These are phyloP conservation scores for Meda fulgida DNA, from an alignment of 2,797 vertebrate species.

Conservation along the genomic window DNA sequence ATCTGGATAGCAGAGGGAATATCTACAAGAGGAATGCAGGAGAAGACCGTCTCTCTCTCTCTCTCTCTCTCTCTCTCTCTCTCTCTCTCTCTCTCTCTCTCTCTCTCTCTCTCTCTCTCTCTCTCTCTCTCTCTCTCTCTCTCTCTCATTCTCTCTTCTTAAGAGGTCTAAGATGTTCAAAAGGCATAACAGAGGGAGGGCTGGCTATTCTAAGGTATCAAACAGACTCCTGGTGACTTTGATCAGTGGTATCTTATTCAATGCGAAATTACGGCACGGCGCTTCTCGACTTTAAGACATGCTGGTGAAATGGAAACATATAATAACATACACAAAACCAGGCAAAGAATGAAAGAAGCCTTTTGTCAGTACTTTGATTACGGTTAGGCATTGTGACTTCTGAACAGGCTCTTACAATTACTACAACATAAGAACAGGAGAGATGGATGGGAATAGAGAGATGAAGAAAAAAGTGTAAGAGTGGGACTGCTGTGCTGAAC, in stretches of 20 bases:
- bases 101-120: slow-evolving; percentile 58
- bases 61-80: slow-evolving; percentile 55
- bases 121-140: slow-evolving; percentile 54
- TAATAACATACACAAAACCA: slow-evolving; percentile 78
- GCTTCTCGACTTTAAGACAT: slow-evolving; percentile 71
- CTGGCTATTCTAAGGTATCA: slow-evolving; percentile 77
- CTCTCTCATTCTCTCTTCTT: slow-evolving; percentile 60
- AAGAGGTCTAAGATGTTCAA: slow-evolving; percentile 78
- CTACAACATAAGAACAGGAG: slow-evolving; percentile 60
- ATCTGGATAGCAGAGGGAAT: slow-evolving; percentile 62
- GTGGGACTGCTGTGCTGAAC: slow-evolving; percentile 63
- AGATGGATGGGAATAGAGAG: slow-evolving; percentile 21
- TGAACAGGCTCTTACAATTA: slow-evolving; percentile 75
- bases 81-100: slow-evolving; percentile 61
- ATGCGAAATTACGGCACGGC: slow-evolving; percentile 69
- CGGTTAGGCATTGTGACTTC: slow-evolving; percentile 76
- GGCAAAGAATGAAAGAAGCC: slow-evolving; percentile 75
- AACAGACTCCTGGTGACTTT: slow-evolving; percentile 80
- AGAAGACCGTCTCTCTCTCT: slow-evolving; percentile 63
- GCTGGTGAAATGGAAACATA: slow-evolving; percentile 73
- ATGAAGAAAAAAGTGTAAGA: slow-evolving; percentile 56
- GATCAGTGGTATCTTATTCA: slow-evolving; percentile 80
- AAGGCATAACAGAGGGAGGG: slow-evolving; percentile 75
- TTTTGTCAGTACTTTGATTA: slow-evolving; percentile 82
- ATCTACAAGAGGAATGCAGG: slow-evolving; percentile 74